Percentiles rank a stretch among this genome's conserved stretches.
Conservation (phyloP, 2,113 vertebrate genomes). For the Trochalopteron elliotii region DNA sequence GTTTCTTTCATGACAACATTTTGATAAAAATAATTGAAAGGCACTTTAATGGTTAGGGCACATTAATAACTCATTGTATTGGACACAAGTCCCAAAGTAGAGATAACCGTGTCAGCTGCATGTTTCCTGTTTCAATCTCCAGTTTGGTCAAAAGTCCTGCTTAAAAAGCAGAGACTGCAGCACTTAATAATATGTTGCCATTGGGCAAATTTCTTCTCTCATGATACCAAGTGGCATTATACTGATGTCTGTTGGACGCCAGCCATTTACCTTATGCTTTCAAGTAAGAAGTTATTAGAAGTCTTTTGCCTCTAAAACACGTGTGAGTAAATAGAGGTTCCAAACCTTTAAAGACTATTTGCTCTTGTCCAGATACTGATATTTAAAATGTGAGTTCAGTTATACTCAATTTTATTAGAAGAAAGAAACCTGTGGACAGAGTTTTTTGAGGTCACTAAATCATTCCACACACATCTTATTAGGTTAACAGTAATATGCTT, state of each 20-base stretch:
- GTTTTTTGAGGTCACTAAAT: neutral
- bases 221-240: neutral
- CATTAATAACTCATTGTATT: neutral
- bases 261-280: neutral
- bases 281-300: neutral
- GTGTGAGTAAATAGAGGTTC: neutral
- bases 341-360: neutral
- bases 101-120: neutral
- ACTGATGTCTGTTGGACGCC: neutral
- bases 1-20: neutral
- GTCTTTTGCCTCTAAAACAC: neutral
- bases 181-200: conserved; percentile 34
- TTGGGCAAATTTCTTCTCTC: neutral
- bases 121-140: conserved; percentile 22
- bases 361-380: neutral
- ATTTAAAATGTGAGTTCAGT: neutral
- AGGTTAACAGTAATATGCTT: neutral
- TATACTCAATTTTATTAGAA: neutral
- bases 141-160: conserved; percentile 5
- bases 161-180: conserved; percentile 29
- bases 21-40: conserved; percentile 4
- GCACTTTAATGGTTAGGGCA: neutral
- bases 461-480: neutral
- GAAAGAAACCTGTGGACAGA: neutral
- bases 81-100: conserved; percentile 18